A percentile compares a stretch with the other conserved stretches of the same genome.
Evolutionary conservation across 92 coral and sea anemone genomes (phyloP).

Genomic region (Phenganax stokvisi): DNA sequence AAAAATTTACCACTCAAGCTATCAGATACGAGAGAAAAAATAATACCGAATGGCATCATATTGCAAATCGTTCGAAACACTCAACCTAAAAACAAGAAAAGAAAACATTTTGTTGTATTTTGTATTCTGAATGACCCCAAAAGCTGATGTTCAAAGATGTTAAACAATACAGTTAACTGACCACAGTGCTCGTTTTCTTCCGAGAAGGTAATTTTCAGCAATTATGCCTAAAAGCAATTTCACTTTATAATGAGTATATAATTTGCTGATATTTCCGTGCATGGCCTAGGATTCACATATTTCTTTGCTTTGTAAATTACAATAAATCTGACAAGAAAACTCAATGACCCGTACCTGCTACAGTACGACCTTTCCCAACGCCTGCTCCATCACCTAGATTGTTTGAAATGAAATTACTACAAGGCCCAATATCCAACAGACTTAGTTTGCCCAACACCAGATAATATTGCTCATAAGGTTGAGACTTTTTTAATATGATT

Average conservation of each 20-base stretch:
- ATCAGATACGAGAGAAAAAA: not conserved
- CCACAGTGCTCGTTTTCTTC: constrained; percentile 94
- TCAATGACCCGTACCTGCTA: constrained; percentile 57
- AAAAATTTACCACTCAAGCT: not conserved
- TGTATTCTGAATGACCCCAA: not conserved
- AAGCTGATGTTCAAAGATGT: not conserved
- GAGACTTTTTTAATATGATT: no score
- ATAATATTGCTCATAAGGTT: no score
- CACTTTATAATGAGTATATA: no score
- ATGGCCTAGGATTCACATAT: no score
- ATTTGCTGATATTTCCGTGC: no score
- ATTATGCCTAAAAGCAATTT: constrained; percentile 59
- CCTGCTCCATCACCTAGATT: constrained; percentile 97
- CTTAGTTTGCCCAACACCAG: no score
- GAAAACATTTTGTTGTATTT: not conserved
- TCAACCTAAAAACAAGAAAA: constrained; percentile 53
- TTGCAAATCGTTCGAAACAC: constrained; percentile 94
- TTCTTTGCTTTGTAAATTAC: no score
- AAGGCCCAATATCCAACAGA: no score
- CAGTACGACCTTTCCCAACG: constrained; percentile 96
- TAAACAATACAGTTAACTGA: constrained; percentile 35
- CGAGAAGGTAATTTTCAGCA: constrained; percentile 79
- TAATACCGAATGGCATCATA: not conserved
- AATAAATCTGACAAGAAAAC: no score
- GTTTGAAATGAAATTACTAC: no score